Conservation (phyloP, 2,888 invertebrate genomes). For the Leptopilina drosophilae region DNA sequence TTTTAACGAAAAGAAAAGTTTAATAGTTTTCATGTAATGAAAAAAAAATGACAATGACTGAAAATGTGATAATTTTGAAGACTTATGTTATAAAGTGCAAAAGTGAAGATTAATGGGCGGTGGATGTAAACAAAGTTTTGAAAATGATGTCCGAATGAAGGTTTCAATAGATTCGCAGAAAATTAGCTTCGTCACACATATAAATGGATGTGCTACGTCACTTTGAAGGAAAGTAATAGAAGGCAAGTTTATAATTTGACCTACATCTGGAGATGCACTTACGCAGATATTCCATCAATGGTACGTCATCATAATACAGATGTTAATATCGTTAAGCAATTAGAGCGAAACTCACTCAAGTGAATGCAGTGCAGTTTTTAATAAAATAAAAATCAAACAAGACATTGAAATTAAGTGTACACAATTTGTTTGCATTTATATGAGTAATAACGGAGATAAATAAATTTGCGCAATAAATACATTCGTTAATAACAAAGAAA, state of each 20-base stretch:
- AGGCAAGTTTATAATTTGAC: slow-evolving; percentile 66
- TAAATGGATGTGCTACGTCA: slow-evolving; percentile 38
- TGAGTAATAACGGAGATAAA: no score
- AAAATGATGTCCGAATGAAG: slow-evolving; percentile 26
- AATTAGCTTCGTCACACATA: slow-evolving; percentile 31
- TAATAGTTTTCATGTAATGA: no score
- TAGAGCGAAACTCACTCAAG: slow-evolving; percentile 60
- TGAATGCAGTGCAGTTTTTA: not conserved
- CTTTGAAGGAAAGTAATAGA: slow-evolving; percentile 38
- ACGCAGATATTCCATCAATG: slow-evolving; percentile 38
- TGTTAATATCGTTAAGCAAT: slow-evolving; percentile 68
- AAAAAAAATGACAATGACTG: no score
- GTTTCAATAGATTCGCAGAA: slow-evolving; percentile 40
- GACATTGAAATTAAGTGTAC: not conserved
- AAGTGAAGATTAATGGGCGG: not conserved
- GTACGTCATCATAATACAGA: slow-evolving; percentile 60
- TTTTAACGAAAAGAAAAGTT: no score
- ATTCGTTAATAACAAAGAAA: no score
- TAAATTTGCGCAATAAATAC: no score
- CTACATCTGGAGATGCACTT: slow-evolving; percentile 64
- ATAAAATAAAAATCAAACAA: not conserved
- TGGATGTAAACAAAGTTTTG: not conserved
- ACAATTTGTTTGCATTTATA: no score
- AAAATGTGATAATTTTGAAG: no score
- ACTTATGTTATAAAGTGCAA: not conserved